Percentiles rank a stretch among this genome's conserved stretches.
phyloP scores from a whole-genome alignment of 2,113 vertebrate species.

The Chionomys nivalis region DNA sequence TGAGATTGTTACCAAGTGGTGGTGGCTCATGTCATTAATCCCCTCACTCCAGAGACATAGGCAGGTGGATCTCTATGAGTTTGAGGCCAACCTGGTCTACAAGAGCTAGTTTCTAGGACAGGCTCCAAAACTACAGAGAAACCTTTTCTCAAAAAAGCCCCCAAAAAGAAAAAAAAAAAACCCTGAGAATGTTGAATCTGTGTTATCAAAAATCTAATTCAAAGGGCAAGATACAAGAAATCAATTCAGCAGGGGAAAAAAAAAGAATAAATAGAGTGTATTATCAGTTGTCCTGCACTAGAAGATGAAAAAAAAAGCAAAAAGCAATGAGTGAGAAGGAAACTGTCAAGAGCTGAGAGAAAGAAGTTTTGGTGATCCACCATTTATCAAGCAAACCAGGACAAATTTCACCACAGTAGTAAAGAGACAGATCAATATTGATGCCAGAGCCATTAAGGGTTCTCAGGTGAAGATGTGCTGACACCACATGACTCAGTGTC shows the following conservation, averaged over 20 bases:
- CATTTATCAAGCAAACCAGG: neutral
- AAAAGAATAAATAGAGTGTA: neutral
- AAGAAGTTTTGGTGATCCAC: neutral
- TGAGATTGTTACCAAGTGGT: no score
- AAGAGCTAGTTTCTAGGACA: no score
- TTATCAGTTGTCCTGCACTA: accelerated
- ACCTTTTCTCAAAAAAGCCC: no score
- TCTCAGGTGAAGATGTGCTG: conserved; percentile 22
- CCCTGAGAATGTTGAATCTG: neutral
- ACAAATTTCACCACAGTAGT: neutral
- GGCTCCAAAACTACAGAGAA: no score
- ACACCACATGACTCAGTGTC: neutral
- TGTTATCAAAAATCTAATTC: neutral
- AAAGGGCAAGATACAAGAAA: neutral
- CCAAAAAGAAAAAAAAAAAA: no score
- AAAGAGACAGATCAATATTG: neutral
- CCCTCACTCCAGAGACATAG: no score
- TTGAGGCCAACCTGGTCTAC: no score
- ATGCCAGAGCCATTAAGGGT: neutral
- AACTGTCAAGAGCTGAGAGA: no score
- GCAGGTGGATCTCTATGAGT: no score
- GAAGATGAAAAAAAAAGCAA: neutral
- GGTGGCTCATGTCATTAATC: no score
- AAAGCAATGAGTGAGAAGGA: accelerated
- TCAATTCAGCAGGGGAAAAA: neutral